A percentile compares a stretch with the other conserved stretches of the same genome.
These are phyloP conservation scores for Chlorops oryzae DNA, from an alignment of 1,140 invertebrate genomes.

Conservation along the genomic window DNA sequence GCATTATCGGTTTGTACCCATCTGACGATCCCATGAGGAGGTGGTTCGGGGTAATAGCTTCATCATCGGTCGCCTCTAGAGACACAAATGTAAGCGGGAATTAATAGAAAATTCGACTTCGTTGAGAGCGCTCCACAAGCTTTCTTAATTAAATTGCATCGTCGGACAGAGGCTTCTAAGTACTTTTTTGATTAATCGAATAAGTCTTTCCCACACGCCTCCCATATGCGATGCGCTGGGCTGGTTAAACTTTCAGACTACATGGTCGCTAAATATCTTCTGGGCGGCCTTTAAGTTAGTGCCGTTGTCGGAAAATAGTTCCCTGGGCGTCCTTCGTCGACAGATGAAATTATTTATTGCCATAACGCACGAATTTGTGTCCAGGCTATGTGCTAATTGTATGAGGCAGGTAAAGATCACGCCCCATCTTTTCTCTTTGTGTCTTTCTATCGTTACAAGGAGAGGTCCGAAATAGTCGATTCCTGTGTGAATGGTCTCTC, in stretches of 20 bases:
- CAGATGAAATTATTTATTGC: background rate
- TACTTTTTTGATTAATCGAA: conserved; percentile 9
- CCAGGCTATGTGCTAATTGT: conserved; percentile 9
- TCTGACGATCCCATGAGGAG: background rate
- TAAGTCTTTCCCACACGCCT: conserved; percentile 21
- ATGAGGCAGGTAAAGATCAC: conserved; percentile 30
- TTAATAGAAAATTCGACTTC: conserved; percentile 22
- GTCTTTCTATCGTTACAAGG: background rate
- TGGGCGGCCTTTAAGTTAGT: background rate
- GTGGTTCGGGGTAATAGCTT: background rate
- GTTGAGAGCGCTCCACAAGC: too few species aligned
- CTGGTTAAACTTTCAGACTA: conserved; percentile 29
- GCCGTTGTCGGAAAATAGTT: background rate
- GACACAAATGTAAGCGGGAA: conserved; percentile 23
- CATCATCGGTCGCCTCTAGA: conserved; percentile 15
- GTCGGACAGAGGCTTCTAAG: background rate
- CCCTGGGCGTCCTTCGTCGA: background rate
- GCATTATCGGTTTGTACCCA: background rate
- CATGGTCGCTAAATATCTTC: background rate
- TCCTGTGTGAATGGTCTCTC: background rate
- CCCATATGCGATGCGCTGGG: too few species aligned
- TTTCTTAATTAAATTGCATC: conserved; percentile 13
- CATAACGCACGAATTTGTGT: background rate
- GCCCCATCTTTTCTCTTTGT: conserved; percentile 23
- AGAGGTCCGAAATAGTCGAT: conserved; percentile 8